phyloP scores from a whole-genome alignment of 1,140 invertebrate species.

The Probaryconus sp. region DNA sequence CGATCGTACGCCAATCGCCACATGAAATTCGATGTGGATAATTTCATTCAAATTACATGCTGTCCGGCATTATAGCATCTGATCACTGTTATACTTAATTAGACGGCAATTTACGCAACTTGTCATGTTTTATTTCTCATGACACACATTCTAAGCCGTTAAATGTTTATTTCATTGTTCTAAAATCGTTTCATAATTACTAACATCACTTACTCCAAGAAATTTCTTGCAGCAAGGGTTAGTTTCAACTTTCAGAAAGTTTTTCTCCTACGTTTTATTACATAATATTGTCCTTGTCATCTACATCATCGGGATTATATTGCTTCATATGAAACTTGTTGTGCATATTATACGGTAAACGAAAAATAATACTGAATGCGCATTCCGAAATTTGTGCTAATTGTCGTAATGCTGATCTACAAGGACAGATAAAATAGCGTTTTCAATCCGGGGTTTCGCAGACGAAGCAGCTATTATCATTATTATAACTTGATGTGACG shows the following conservation, averaged over 20 bases:
- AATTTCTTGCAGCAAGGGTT: too few relatives aligned
- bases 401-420: constrained; percentile 57
- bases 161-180: constrained; percentile 13
- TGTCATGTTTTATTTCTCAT: constrained; percentile 36
- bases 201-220: too few relatives aligned
- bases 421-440: constrained; percentile 68
- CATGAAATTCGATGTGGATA: constrained; percentile 53
- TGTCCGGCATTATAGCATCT: constrained; percentile 13
- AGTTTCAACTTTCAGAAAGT: too few relatives aligned
- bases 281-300: too few relatives aligned
- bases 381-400: constrained; percentile 55
- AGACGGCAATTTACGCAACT: constrained; percentile 33
- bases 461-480: constrained; percentile 72
- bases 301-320: too few relatives aligned
- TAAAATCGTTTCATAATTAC: too few relatives aligned
- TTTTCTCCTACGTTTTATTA: too few relatives aligned
- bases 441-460: constrained; percentile 72
- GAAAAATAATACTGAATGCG: too few relatives aligned
- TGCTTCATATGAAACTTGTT: too few relatives aligned
- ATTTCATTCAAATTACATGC: constrained; percentile 51
- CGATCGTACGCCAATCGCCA: constrained; percentile 56
- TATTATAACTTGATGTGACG: constrained; percentile 79
- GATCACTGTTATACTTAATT: constrained; percentile 18
- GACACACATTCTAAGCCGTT: constrained; percentile 13
- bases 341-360: too few relatives aligned